Conservation (phyloP, 1,140 invertebrate genomes). For the Bombus waltoni region DNA sequence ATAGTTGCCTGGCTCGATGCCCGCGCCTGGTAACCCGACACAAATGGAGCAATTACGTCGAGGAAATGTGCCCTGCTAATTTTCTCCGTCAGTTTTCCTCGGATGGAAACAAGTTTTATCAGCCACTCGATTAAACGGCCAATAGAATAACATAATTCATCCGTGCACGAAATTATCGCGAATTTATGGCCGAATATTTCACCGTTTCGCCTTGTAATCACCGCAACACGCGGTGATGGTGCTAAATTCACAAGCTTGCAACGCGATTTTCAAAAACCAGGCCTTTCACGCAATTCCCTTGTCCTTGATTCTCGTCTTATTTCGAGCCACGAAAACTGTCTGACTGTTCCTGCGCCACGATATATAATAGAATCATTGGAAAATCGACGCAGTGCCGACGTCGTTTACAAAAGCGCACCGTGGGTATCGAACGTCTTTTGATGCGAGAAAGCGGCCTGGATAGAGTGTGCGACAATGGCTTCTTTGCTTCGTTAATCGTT, state of each 20-base stretch:
- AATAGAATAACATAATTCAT: background rate
- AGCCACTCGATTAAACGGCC: background rate
- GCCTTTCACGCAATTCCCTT: too few species aligned
- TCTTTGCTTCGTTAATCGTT: conserved; percentile 42
- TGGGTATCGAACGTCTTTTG: conserved; percentile 20
- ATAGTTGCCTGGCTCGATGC: conserved; percentile 26
- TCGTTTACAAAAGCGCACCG: background rate
- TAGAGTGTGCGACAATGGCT: conserved; percentile 23
- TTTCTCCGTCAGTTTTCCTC: background rate
- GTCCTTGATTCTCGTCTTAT: too few species aligned
- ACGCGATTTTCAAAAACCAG: too few species aligned
- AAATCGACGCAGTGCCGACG: conserved; percentile 1
- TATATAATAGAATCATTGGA: background rate
- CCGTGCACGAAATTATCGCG: too few species aligned
- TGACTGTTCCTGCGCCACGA: background rate
- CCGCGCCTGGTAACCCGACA: background rate
- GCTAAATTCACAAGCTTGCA: too few species aligned
- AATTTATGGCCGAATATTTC: background rate
- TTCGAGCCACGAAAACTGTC: background rate
- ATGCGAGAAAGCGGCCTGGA: conserved; percentile 11
- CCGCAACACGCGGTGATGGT: too few species aligned
- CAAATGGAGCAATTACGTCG: conserved; percentile 18
- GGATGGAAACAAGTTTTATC: background rate
- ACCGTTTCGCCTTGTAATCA: too few species aligned
- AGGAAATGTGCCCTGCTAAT: background rate